Conservation (phyloP, 2,888 invertebrate species). For the Conchocele bisecta region DNA sequence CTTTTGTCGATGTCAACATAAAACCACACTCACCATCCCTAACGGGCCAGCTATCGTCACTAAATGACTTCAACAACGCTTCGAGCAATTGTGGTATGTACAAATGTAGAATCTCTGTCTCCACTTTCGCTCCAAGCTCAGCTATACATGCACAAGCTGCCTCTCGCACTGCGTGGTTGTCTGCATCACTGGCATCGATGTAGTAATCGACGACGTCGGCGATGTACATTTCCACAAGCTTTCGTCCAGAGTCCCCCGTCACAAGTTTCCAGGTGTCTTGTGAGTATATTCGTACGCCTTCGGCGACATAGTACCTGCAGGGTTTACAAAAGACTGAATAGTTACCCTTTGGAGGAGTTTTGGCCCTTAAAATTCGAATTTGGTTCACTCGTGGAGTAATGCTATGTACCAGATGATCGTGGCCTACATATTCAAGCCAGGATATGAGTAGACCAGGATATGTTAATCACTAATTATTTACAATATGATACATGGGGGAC, state of each 20-base stretch:
- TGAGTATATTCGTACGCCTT: constrained; percentile 85
- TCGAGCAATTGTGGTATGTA: constrained; percentile 83
- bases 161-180: constrained; percentile 85
- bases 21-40: constrained; percentile 84
- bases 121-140: constrained; percentile 84
- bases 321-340: constrained; percentile 18
- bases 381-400: too few species aligned
- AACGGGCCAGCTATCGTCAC: constrained; percentile 86
- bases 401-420: too few species aligned
- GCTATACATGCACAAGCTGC: constrained; percentile 86
- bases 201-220: constrained; percentile 83
- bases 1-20: too few species aligned
- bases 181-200: constrained; percentile 83
- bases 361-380: too few species aligned
- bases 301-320: constrained; percentile 85
- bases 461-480: too few species aligned
- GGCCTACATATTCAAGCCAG: too few species aligned
- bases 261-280: constrained; percentile 85
- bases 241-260: constrained; percentile 82
- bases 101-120: constrained; percentile 81
- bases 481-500: too few species aligned
- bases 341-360: too few species aligned
- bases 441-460: too few species aligned
- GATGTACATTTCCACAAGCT: constrained; percentile 84
- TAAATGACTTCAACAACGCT: constrained; percentile 84